Evolutionary conservation across 2,113 vertebrate species (phyloP).

Genomic region (Gila orcuttii): DNA sequence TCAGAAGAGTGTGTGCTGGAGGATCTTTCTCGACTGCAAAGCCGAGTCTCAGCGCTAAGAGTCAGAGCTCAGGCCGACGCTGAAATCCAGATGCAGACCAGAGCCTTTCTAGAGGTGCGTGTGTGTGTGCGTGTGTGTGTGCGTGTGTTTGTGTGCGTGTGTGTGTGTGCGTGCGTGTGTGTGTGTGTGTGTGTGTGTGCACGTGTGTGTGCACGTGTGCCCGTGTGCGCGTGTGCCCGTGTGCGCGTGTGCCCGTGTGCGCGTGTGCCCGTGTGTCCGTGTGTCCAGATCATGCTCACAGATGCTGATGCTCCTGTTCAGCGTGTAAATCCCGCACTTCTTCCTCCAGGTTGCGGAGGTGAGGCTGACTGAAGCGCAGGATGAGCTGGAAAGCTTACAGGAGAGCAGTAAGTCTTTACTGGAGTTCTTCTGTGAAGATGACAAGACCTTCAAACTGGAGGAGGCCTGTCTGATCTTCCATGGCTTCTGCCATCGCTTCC

Average conservation of each 20-base stretch:
- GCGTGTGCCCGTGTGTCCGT: no score
- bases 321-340: background rate
- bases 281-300: background rate
- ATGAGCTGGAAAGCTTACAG: slow-evolving; percentile 73
- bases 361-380: slow-evolving; percentile 72
- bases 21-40: slow-evolving; percentile 76
- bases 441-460: slow-evolving; percentile 76
- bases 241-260: background rate
- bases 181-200: slow-evolving; percentile 55
- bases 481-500: slow-evolving; percentile 76
- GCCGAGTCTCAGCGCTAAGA: slow-evolving; percentile 69
- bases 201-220: no score
- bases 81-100: slow-evolving; percentile 72
- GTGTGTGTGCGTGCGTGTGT: slow-evolving; percentile 68
- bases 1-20: slow-evolving; percentile 77
- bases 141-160: slow-evolving; percentile 59
- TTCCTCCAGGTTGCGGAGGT: slow-evolving; percentile 70
- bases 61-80: slow-evolving; percentile 65
- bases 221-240: no score
- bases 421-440: slow-evolving; percentile 82
- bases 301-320: background rate
- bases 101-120: slow-evolving; percentile 75
- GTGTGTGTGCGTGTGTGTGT: slow-evolving; percentile 58
- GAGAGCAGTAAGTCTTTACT: slow-evolving; percentile 76
- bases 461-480: slow-evolving; percentile 78